Base-by-base conservation (phyloP, 2,888 invertebrate species). In the Lucinisca nassula region DNA sequence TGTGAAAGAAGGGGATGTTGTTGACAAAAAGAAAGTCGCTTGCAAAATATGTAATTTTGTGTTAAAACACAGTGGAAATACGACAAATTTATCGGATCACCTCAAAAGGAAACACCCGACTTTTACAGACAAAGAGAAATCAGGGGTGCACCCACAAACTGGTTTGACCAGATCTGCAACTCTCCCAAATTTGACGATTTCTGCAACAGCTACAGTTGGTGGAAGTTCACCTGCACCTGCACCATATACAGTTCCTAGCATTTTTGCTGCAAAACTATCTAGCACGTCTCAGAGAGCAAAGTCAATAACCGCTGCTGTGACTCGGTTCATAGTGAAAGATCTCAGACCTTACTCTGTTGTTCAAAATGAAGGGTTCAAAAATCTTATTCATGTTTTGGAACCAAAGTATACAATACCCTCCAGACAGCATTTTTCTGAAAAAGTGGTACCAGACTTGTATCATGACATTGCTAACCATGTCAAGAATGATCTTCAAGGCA, bases 311-410 rank as follows among this genome's bases (percentile, higher is more conserved):
- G 17, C 38, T 38, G 27, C 80, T 6, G 67, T 76, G n/a, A 32
- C 58, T 10, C 10, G 55, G 38, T 82, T 85, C 55, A 82, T 85
- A 17, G 81, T 74, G 6, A 85, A 81, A 82, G 82, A 81, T 49
- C 45, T 85, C 24, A 21, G 81, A 49, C 81, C 82, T 35, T 85
- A 35, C 40, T 51, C 55, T 49, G 45, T 86, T 76, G 55, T 82
- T 30, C 67, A 75, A 49, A 86, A 82, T 75, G 40, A 67, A 51
- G 79, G 79, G 24, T 86, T 79, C 49, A 79, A 49, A 51, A 61
- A 82, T 37, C 32, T 83, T 17, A 8, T 83, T 1, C 10, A 79
- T 24, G 61, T 35, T 21, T 30, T 83, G 32, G 86, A 83, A 51
- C 86, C 79, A 6, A 67, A 38, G 30, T 82, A 86, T 40, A 61